Evolutionary conservation across 2,113 vertebrate species (phyloP), one percentile per base, ranked within the genome.

Genomic region (Prolemur simus): DNA sequence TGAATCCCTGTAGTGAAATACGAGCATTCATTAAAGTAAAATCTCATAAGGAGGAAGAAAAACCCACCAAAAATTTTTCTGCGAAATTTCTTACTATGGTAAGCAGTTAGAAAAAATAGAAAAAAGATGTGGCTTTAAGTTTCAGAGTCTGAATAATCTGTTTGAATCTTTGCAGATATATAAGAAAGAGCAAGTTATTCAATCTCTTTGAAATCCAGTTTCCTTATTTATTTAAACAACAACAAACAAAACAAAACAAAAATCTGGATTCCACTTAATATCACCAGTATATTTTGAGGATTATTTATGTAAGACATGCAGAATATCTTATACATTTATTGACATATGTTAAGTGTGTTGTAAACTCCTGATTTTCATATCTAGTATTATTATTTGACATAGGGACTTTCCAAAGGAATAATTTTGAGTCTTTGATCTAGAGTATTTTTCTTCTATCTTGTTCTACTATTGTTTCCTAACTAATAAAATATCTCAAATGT

Each of bases 1-100:
- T 94, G 37, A 96, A 89, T 91, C 81, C 68, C 81, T 74, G 20
- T 37, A 89, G 83, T 74, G 58, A 97, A 94, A 89, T 87, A 78
- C 17, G 5, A 52, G 8, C 52, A 84, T 80, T 96, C 76, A 52
- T 96, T 96, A 87, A 91, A 87, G 32, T 15, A 71, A 95, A 93
- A 58, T 68, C 47, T 97, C 68, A 78, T 20, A 69, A 85, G 27
- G n/a, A 96, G 17, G 88, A 54, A 90, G 25, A 87, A 25, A 91
- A 91, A 34, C 3, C 7, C 49, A 82, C 21, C 14, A 32, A 85
- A 68, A 78, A 21, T 20, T 82, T 93, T 73, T 90, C 11, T 82
- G 52, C 39, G 68, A 88, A 96, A 73, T 78, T 45, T 20, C 2
- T 84, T 60, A 29, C 63, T 87, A 9, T 25, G 32, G 39, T 56